Percentiles rank a stretch among this genome's conserved stretches.
phyloP scores from a whole-genome alignment of 2,113 vertebrate species.

The Pipa parva region DNA sequence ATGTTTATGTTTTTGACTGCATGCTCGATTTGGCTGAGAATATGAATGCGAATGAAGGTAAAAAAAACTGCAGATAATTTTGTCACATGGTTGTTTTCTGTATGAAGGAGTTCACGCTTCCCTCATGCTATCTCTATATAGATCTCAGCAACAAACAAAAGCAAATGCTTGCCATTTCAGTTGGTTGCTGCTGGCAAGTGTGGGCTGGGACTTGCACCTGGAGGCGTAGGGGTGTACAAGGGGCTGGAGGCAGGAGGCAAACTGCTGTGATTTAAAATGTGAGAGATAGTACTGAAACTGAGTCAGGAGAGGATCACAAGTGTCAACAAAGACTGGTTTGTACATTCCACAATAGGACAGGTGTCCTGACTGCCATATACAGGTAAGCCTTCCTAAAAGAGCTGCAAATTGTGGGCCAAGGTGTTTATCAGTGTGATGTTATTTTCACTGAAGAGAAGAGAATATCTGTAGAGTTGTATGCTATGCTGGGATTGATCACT shows the following conservation, averaged over 20 bases:
- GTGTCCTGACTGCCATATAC: no score
- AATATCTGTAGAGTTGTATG: no score
- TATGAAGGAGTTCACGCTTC: no score
- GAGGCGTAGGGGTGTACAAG: background rate
- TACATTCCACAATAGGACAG: background rate
- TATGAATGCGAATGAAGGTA: no score
- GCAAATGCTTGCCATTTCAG: background rate
- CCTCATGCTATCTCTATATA: background rate
- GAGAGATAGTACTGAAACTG: background rate
- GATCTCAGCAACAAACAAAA: slow-evolving; percentile 25
- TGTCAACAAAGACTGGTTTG: background rate
- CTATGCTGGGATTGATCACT: no score
- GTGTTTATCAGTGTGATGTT: no score
- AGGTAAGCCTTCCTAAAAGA: no score
- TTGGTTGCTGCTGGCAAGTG: background rate
- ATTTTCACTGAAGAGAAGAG: no score
- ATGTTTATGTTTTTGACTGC: slow-evolving; percentile 11
- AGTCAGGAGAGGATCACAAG: background rate
- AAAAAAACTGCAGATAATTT: no score
- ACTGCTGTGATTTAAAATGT: background rate
- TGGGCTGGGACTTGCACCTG: background rate
- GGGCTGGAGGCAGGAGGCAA: background rate
- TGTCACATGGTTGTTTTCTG: no score
- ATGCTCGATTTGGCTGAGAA: no score
- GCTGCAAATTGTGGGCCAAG: no score